Evolutionary conservation across 2,113 vertebrate species (phyloP).

Genomic region (Blennius ocellaris): DNA sequence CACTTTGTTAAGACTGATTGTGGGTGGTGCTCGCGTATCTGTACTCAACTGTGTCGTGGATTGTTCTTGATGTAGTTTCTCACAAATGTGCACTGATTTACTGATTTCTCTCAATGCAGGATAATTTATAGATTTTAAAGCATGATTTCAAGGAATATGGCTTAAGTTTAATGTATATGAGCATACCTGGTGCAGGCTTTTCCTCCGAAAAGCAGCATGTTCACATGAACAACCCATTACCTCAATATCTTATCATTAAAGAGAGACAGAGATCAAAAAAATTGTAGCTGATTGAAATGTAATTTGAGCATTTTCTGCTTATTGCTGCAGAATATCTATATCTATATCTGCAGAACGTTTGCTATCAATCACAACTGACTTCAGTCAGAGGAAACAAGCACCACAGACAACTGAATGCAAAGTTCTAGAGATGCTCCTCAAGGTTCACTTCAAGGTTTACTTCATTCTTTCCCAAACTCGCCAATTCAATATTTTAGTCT

Average conservation of each 20-base stretch:
- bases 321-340: no score
- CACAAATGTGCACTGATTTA: background rate
- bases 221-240: no score
- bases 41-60: slow-evolving; percentile 10
- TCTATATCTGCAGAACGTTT: no score
- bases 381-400: background rate
- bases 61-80: slow-evolving; percentile 22
- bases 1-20: slow-evolving; percentile 47
- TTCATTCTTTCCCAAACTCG: background rate
- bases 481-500: background rate
- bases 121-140: background rate
- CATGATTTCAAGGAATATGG: background rate
- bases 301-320: no score
- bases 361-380: background rate
- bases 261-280: no score
- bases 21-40: slow-evolving; percentile 42
- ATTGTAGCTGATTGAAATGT: no score
- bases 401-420: background rate
- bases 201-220: no score
- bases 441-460: background rate
- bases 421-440: no score
- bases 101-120: background rate
- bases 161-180: no score
- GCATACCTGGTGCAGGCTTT: no score
- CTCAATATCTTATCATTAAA: no score